phyloP scores from a whole-genome alignment of 30 jellyfish, hydroid and myxozoan genomes.

The Chrysaora quinquecirrha region DNA sequence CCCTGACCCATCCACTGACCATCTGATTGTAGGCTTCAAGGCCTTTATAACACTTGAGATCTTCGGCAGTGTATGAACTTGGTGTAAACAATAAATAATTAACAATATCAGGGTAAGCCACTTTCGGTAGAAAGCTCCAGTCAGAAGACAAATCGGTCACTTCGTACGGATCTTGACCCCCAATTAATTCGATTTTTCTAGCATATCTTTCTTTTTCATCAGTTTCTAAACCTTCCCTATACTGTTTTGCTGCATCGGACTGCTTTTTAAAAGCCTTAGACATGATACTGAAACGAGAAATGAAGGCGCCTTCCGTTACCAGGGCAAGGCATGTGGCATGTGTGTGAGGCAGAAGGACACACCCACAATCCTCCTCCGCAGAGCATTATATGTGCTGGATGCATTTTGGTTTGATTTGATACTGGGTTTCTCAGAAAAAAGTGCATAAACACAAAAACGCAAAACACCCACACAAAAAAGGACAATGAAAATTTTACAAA shows the following conservation, averaged over 20 bases:
- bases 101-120: conserved; percentile 46
- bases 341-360: neutral
- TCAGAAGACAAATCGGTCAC: conserved; percentile 16
- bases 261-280: neutral
- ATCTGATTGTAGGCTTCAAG: conserved; percentile 60
- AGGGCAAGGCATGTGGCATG: no score
- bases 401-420: no score
- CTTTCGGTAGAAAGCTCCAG: conserved; percentile 37
- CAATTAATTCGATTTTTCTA: conserved; percentile 1
- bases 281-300: no score
- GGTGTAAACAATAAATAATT: conserved; percentile 46
- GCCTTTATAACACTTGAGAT: conserved; percentile 44
- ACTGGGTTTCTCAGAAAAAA: no score
- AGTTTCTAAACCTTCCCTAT: conserved; percentile 14
- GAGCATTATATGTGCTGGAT: no score
- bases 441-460: no score
- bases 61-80: conserved; percentile 52
- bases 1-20: conserved; percentile 68
- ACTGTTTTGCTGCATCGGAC: neutral
- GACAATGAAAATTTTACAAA: no score
- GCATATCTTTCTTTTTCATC: conserved; percentile 25
- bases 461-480: no score
- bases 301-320: no score
- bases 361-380: conserved; percentile 9
- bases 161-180: conserved; percentile 42